phyloP scores from a whole-genome alignment of 1,140 invertebrate genomes.

The Charaxes varanes region DNA sequence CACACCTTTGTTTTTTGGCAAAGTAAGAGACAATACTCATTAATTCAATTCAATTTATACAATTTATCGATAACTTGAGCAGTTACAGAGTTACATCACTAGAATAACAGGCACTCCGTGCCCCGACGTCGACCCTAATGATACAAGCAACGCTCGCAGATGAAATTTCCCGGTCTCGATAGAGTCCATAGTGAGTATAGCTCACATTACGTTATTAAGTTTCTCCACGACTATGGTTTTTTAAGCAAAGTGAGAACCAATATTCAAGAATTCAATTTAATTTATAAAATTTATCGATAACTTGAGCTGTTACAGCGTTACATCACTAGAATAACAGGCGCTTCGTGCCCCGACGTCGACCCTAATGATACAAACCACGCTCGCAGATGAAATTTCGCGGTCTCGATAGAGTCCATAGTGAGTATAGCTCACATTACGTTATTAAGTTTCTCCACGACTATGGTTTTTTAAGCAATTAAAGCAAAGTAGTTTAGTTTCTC shows the following conservation, averaged over 20 bases:
- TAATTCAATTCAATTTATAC: too few species aligned
- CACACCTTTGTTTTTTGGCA: too few species aligned
- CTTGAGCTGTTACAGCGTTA: neutral
- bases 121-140: slow-evolving; percentile 27
- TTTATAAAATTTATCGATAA: slow-evolving; percentile 6
- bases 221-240: too few species aligned
- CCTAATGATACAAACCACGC: slow-evolving; percentile 36
- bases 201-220: slow-evolving; percentile 35
- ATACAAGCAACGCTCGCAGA: slow-evolving; percentile 32
- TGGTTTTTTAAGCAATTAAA: too few species aligned
- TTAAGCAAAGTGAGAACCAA: too few species aligned
- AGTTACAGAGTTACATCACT: slow-evolving; percentile 1
- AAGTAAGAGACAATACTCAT: too few species aligned
- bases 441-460: slow-evolving; percentile 35
- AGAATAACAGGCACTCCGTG: slow-evolving; percentile 9
- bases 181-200: slow-evolving; percentile 25
- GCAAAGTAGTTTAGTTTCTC: too few species aligned
- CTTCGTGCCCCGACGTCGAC: slow-evolving; percentile 11
- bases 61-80: slow-evolving; percentile 4
- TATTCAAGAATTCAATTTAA: too few species aligned
- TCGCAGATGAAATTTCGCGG: slow-evolving; percentile 41
- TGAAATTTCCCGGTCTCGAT: slow-evolving; percentile 37
- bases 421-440: slow-evolving; percentile 29
- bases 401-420: slow-evolving; percentile 25
- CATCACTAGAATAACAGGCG: slow-evolving; percentile 13